Evolutionary conservation across 1,140 invertebrate genomes (phyloP), one percentile per base, ranked within the genome.

Genomic region (Planococcus citri): DNA sequence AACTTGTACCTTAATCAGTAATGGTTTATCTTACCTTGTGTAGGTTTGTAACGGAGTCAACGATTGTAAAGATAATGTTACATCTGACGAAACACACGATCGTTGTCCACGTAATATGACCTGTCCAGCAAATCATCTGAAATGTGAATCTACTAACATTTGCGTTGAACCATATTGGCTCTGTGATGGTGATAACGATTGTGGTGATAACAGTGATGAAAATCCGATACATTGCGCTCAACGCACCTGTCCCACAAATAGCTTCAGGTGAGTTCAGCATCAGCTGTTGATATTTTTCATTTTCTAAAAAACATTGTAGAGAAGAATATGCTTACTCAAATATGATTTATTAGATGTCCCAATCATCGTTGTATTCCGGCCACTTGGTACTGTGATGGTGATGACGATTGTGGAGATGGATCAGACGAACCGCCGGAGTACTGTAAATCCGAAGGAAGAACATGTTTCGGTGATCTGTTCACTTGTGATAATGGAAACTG

Each of bases 401-500:
- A 94, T 76, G 88, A 92, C 73, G 91, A 96, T 76, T 95, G 93
- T 76, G 87, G 91, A 0, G 92, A 95, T 77, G 88, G 87, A 0
- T 88, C 88, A 8, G 93, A 96, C 75, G 92, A 95, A 78, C 91
- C 91, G 0, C 88, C 89, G 74, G 90, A 90, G 75, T 95, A 95
- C 77, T 96, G 93, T 76, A 91, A 93, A 74, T 91, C 89, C 17
- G 92, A 95, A 77, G 92, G 92, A n/a, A 83, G 93, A 73, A 96
- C 93, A 0, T 98, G 95, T 76, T 95, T 94, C 73, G 91, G 94
- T 0, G 94, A 96, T 78, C 79, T 95, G 0, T 97, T 97, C 75
- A 95, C 94, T 0, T 98, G 96, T 76, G 91, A 93, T 75, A 97
- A 97, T 79, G 95, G 94, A 6, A 96, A 95, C 75, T 99, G 96